Evolutionary conservation across 2,797 vertebrate species (phyloP), one percentile per base, ranked within the genome.

Genomic region (Rallus crepitans): DNA sequence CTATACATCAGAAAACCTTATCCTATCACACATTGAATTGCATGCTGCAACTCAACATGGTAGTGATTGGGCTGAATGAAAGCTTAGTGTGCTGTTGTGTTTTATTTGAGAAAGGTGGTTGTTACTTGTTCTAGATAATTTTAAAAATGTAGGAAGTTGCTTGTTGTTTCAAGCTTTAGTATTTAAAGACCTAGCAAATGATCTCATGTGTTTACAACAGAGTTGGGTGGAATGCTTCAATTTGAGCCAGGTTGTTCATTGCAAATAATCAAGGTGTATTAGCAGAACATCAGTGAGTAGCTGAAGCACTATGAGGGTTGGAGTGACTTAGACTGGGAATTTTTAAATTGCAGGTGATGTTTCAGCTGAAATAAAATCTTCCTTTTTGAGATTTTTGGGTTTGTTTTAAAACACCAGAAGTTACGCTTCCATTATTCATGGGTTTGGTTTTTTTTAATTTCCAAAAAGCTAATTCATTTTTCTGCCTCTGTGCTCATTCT

Each of bases 391-490:
- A 37, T 11, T 37, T 37, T 37, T 37, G 37, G 37, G 37, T 37
- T 37, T 37, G 37, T 37, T 37, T 37, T 37, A 37, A 37, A 37
- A 37, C 50, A 60, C 50, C 63, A 87, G 75, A 92, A 95, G 72
- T 83, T 84, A 75, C 27, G 21, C 28, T 94, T 96, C 63, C 50
- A 83, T 95, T 96, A 82, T 93, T 96, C 45, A 40, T 1, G 47
- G 47, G 3, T 25, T 25, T 48, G 16, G 55, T 93, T 87, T 42
- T 15, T 4, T 35, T 35, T 35, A 35, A 77, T 89, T 87, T 86
- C 81, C 73, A 56, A 91, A 80, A 89, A 82, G 80, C 82, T 77
- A 96, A 96, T 96, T 94, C 90, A 76, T 88, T 94, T 96, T 92
- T 95, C 76, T 97, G 88, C 79, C 76, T 93, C 86, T 89, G 64